Conservation (phyloP, 2,888 invertebrate genomes). For the Nephrotoma flavescens region DNA sequence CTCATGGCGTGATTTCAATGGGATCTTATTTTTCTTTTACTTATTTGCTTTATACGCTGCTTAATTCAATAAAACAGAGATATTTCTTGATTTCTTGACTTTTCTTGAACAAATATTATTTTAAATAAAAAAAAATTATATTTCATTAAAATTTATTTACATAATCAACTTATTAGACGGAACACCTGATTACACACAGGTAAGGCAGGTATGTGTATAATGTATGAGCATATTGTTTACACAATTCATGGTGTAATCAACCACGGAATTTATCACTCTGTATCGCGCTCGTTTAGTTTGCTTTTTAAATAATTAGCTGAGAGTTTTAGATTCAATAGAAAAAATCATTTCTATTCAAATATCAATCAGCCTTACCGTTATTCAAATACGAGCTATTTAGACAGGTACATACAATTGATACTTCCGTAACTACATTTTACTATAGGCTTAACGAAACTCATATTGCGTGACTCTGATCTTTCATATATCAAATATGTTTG, state of each 20-base stretch:
- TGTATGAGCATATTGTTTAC: not conserved
- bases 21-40: not conserved
- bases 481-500: too few species aligned
- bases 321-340: not conserved
- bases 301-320: not conserved
- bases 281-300: not conserved
- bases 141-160: not conserved
- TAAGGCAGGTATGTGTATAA: not conserved
- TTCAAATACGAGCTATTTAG: not conserved
- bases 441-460: too few species aligned
- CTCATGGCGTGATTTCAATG: not conserved
- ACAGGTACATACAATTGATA: not conserved
- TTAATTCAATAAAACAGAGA: not conserved
- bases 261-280: not conserved
- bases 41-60: not conserved
- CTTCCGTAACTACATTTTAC: not conserved
- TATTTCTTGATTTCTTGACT: not conserved
- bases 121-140: not conserved
- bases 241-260: not conserved
- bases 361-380: not conserved
- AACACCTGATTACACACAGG: not conserved
- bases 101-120: not conserved
- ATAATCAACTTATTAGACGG: not conserved
- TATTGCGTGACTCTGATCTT: too few species aligned
- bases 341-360: not conserved